phyloP scores from a whole-genome alignment of 2,888 invertebrate species.

The Morpho deidamia region DNA sequence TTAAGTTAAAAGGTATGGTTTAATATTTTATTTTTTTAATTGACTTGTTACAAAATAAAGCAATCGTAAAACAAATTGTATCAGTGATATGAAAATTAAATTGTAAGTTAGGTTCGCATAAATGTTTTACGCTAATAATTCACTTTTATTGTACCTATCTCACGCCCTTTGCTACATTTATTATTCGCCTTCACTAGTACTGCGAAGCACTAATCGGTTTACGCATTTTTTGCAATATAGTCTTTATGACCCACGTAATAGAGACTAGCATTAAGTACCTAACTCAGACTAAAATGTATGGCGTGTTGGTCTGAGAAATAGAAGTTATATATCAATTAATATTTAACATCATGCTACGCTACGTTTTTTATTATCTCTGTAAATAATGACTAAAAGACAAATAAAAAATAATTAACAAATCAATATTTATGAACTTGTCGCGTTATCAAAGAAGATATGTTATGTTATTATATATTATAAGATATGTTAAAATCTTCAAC shows the following conservation, averaged over 20 bases:
- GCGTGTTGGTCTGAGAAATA: conserved; percentile 16
- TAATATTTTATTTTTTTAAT: neutral
- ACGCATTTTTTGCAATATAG: conserved; percentile 12
- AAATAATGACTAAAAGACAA: no score
- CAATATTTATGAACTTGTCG: no score
- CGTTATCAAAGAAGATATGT: no score
- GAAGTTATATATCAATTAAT: conserved; percentile 22
- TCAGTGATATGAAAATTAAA: conserved; percentile 30
- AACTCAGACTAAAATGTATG: conserved; percentile 12
- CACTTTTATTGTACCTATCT: conserved; percentile 74
- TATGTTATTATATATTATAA: no score
- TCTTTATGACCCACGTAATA: conserved; percentile 4
- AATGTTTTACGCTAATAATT: conserved; percentile 72
- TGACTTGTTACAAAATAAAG: neutral
- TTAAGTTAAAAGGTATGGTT: neutral
- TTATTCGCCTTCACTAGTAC: conserved; percentile 63
- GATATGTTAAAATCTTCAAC: no score
- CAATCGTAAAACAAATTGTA: conserved; percentile 20
- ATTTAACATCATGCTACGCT: conserved; percentile 14
- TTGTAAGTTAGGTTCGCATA: conserved; percentile 43
- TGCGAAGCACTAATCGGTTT: conserved; percentile 21
- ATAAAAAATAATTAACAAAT: no score
- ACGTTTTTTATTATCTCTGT: no score
- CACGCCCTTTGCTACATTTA: conserved; percentile 73
- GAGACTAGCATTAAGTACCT: conserved; percentile 1